Evolutionary conservation across 2,113 vertebrate genomes (phyloP), one percentile per base, ranked within the genome.

Genomic region (Recurvirostra avosetta): DNA sequence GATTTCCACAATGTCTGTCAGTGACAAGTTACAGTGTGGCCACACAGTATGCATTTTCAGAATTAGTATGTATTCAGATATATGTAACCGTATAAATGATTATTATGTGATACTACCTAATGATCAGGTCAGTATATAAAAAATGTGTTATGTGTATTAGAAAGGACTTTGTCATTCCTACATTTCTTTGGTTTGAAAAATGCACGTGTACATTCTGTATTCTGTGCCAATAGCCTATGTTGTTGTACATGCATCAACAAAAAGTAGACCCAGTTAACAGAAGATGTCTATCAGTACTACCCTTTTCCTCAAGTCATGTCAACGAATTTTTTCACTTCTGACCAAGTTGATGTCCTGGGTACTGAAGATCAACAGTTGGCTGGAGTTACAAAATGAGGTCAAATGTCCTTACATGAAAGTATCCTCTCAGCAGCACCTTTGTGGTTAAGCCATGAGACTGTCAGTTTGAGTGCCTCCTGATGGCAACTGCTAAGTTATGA

Each of bases 1-100:
- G 91, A 95, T 97, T 97, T 97, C 92, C 94, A 94, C 95, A 86
- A 68, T 14, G 70, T 70, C 70, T 95, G 82, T 89, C 82, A 94
- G 82, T 78, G 95, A 88, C 79, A 95, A 94, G 92, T 97, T 96
- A 96, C 91, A 94, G 82, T 84, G 81, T 92, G 87, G 85, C 91
- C 89, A 94, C 79, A 94, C 82, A 93, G 68, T 96, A 41, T 86
- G 67, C 62, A 38, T 94, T 95, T 95, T 92, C 41, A 93, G 71
- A 97, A 95, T 92, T 80, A 92, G 62, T 91, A 85, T 79, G 40
- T 72, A 72, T 66, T 40, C 63, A 80, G 86, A 92, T 86, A 94
- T 74, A 65, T 36, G 41, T 70, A 61, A 66, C 49, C 76, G 45
- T 88, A 65, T 81, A 91, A 82, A 71, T 88, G 2, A 92, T 91